A percentile compares a stretch with the other conserved stretches of the same genome.
Evolutionary conservation across 1,140 invertebrate genomes (phyloP).

Genomic region (Apis laboriosa): DNA sequence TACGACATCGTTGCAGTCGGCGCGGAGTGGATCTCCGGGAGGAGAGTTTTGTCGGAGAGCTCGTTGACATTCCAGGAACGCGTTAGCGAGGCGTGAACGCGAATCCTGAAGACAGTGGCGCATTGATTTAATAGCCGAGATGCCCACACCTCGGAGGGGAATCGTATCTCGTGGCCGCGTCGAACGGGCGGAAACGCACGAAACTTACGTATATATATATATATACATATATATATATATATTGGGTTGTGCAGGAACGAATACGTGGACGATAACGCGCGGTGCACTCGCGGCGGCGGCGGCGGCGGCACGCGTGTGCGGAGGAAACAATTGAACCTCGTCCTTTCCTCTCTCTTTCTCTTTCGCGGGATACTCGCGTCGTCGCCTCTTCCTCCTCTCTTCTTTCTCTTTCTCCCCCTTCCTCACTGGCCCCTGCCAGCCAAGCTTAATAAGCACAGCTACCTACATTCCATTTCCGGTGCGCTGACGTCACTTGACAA

Average conservation of each 20-base stretch:
- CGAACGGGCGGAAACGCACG: too few species aligned
- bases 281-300: conserved; percentile 64
- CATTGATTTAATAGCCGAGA: conserved; percentile 78
- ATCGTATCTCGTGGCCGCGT: neutral
- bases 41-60: conserved; percentile 28
- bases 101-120: conserved; percentile 72
- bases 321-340: conserved; percentile 79
- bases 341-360: conserved; percentile 56
- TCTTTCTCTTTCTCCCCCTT: conserved; percentile 36
- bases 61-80: conserved; percentile 68
- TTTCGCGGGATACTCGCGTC: conserved; percentile 11
- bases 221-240: conserved; percentile 54
- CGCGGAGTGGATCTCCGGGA: neutral
- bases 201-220: conserved; percentile 9
- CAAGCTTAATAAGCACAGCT: conserved; percentile 80
- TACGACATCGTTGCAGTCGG: neutral
- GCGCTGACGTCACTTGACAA: conserved; percentile 78
- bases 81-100: conserved; percentile 78
- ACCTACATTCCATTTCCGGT: conserved; percentile 82
- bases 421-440: conserved; percentile 43
- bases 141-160: conserved; percentile 72
- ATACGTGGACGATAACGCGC: conserved; percentile 46
- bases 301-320: conserved; percentile 77
- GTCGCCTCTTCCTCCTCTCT: conserved; percentile 31
- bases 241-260: conserved; percentile 10